phyloP scores from a whole-genome alignment of 1,140 invertebrate genomes.

The Scaptomyza graminum region DNA sequence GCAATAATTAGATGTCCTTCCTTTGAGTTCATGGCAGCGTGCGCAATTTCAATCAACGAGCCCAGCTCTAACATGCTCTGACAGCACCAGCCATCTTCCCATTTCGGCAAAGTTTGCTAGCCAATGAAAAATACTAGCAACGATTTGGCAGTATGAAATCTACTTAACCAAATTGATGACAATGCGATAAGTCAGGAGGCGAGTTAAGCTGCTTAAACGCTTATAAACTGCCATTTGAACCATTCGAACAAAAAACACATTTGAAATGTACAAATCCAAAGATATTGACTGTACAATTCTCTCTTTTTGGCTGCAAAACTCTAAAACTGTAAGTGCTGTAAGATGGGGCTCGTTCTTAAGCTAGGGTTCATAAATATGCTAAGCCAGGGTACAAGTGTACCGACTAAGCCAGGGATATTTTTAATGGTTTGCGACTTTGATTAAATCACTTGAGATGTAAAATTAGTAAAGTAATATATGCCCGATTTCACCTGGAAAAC shows the following conservation, averaged over 20 bases:
- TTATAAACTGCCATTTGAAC: conserved; percentile 64
- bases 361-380: too few relatives aligned
- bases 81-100: not conserved
- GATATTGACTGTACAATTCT: not conserved
- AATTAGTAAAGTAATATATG: not conserved
- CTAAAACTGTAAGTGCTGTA: too few relatives aligned
- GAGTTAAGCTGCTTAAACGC: conserved; percentile 73
- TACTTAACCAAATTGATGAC: conserved; percentile 78
- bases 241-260: conserved; percentile 18
- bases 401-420: not conserved
- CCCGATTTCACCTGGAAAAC: not conserved
- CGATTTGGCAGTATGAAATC: conserved; percentile 42
- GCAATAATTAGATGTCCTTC: conserved; percentile 69
- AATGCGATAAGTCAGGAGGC: conserved; percentile 75
- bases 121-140: conserved; percentile 11
- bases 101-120: not conserved
- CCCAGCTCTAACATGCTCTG: conserved; percentile 11
- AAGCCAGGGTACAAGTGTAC: not conserved
- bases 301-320: not conserved
- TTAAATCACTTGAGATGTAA: too few relatives aligned
- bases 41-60: conserved; percentile 71
- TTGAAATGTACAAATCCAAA: not conserved
- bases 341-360: too few relatives aligned
- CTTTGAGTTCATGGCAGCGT: conserved; percentile 54
- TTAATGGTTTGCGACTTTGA: too few relatives aligned